phyloP scores from a whole-genome alignment of 1,140 invertebrate genomes.

The Pseudomyrmex cubaensis region DNA sequence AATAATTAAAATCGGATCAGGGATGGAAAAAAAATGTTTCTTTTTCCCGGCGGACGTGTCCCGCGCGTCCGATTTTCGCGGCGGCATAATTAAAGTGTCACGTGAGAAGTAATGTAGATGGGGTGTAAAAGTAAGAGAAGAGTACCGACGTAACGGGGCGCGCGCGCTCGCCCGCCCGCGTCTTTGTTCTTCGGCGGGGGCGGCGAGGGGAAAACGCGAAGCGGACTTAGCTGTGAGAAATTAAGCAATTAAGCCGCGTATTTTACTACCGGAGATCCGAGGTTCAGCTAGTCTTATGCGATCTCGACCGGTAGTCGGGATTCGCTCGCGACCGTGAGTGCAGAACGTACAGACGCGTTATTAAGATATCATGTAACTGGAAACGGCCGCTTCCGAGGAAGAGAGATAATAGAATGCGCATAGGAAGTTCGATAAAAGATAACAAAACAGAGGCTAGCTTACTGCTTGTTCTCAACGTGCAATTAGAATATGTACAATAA shows the following conservation, averaged over 20 bases:
- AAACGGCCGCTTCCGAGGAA: not conserved
- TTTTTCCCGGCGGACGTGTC: not conserved
- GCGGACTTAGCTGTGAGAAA: slow-evolving; percentile 81
- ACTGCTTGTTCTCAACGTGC: not conserved
- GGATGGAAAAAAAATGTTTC: not conserved
- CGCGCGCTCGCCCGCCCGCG: slow-evolving; percentile 41
- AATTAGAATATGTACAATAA: not conserved
- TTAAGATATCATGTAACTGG: slow-evolving; percentile 64
- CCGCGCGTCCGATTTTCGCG: slow-evolving; percentile 78
- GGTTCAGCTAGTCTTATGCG: slow-evolving; percentile 73
- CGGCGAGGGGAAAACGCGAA: slow-evolving; percentile 58
- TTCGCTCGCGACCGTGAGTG: slow-evolving; percentile 64
- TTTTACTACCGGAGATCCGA: slow-evolving; percentile 79
- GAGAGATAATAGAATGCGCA: not conserved
- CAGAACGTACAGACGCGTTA: slow-evolving; percentile 48
- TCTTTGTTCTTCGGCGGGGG: slow-evolving; percentile 77
- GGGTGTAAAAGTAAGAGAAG: slow-evolving; percentile 78
- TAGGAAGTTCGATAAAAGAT: not conserved
- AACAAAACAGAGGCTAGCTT: not conserved
- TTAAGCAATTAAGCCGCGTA: slow-evolving; percentile 83
- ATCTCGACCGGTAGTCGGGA: slow-evolving; percentile 59
- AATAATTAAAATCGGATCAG: slow-evolving; percentile 43
- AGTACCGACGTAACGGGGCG: slow-evolving; percentile 79
- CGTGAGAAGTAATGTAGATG: slow-evolving; percentile 80
- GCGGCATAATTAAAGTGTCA: slow-evolving; percentile 84